These are phyloP conservation scores for Rhopalosiphum nymphaeae DNA, from an alignment of 2,888 invertebrate species.

Conservation along the genomic window DNA sequence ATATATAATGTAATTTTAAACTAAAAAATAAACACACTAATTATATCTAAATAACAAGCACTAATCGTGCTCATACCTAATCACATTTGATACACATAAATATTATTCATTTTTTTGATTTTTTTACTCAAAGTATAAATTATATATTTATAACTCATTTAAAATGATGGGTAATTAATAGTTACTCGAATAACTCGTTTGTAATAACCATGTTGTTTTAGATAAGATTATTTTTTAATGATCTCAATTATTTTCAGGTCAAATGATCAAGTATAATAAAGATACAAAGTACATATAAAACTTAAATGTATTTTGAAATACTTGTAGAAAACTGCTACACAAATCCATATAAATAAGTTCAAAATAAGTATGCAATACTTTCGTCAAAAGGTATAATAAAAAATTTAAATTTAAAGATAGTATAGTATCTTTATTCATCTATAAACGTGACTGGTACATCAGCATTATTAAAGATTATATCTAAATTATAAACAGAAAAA, in stretches of 20 bases:
- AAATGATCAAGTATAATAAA: slow-evolving; percentile 3
- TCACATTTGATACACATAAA: not conserved
- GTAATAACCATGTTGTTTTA: not conserved
- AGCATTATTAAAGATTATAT: not conserved
- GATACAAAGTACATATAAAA: not conserved
- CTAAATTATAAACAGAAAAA: not conserved
- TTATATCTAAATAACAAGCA: not conserved
- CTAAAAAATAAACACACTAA: not conserved
- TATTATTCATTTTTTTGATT: not conserved
- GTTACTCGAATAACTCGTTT: slow-evolving; percentile 1
- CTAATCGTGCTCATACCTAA: not conserved
- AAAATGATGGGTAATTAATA: not conserved
- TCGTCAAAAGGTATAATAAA: not conserved
- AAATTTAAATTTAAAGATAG: not conserved
- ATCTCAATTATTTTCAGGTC: not conserved
- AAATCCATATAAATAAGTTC: not conserved
- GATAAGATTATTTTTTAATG: slow-evolving; percentile 11
- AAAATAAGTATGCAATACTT: not conserved
- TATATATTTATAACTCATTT: not conserved
- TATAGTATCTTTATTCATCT: slow-evolving; percentile 1
- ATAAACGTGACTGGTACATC: not conserved
- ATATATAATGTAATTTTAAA: not conserved
- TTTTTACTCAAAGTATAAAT: not conserved
- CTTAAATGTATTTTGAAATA: not conserved
- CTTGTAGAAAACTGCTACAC: slow-evolving; percentile 11